Conservation (phyloP, 2,888 invertebrate species). For the Parascotia fuliginaria region DNA sequence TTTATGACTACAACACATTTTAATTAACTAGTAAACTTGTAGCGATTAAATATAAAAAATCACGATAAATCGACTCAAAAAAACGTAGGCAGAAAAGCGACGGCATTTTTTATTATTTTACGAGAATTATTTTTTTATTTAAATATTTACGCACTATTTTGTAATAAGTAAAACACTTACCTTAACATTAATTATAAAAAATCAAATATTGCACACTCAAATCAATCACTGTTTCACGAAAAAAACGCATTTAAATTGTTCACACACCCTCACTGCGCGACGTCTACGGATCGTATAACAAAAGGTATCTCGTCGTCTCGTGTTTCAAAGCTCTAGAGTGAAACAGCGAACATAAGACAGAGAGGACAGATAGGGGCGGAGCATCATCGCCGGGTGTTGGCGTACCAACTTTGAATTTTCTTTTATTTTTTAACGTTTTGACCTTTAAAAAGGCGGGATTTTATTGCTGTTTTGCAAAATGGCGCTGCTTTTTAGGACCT, state of each 20-base stretch:
- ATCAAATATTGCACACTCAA: constrained; percentile 25
- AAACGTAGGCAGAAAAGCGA: no score
- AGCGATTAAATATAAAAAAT: no score
- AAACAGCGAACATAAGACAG: constrained; percentile 51
- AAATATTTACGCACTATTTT: no score
- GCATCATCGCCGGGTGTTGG: constrained; percentile 56
- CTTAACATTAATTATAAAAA: constrained; percentile 15
- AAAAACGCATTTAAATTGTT: constrained; percentile 39
- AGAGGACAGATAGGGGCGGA: constrained; percentile 58
- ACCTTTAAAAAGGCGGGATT: constrained; percentile 55
- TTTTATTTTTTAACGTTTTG: constrained; percentile 50
- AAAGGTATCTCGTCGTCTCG: constrained; percentile 62
- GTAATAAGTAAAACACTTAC: constrained; percentile 21
- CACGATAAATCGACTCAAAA: no score
- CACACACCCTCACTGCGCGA: constrained; percentile 68
- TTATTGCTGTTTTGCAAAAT: constrained; percentile 43
- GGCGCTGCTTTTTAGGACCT: constrained; percentile 23
- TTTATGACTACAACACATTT: no score
- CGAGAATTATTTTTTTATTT: no score
- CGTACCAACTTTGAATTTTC: constrained; percentile 50
- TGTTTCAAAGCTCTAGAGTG: constrained; percentile 64
- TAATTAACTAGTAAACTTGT: no score
- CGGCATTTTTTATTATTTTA: no score
- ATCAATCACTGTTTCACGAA: constrained; percentile 34
- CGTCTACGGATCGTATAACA: constrained; percentile 77